A percentile compares a stretch with the other conserved stretches of the same genome.
Evolutionary conservation across 92 coral and sea anemone species (phyloP).

Genomic region (Montipora capitata): DNA sequence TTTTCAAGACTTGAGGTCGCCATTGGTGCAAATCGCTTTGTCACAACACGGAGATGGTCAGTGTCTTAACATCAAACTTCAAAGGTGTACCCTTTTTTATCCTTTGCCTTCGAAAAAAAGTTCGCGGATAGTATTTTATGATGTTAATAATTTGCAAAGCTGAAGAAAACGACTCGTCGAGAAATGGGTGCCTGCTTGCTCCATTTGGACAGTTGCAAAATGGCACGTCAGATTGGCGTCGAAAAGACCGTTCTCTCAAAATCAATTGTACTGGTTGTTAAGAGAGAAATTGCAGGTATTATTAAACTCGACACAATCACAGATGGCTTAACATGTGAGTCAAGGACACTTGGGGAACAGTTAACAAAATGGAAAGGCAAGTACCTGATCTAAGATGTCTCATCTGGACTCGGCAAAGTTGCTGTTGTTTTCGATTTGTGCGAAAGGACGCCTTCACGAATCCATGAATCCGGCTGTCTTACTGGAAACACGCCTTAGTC

Average conservation of each 20-base stretch:
- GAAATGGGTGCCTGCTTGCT: slow-evolving; percentile 34
- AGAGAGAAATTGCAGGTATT: background rate
- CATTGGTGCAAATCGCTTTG: slow-evolving; percentile 35
- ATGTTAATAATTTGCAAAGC: too few species aligned
- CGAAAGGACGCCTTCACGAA: background rate
- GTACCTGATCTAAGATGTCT: background rate
- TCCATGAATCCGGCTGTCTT: background rate
- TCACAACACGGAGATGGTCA: slow-evolving; percentile 14
- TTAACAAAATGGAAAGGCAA: too few species aligned
- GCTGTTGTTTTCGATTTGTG: slow-evolving; percentile 2
- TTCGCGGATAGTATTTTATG: background rate
- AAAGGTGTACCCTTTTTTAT: background rate
- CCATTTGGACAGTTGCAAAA: slow-evolving; percentile 7
- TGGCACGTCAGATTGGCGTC: slow-evolving; percentile 44
- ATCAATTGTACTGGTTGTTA: background rate
- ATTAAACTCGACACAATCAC: background rate
- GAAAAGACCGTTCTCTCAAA: slow-evolving; percentile 1
- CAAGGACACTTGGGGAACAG: background rate
- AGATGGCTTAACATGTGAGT: background rate
- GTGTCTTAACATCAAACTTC: slow-evolving; percentile 8
- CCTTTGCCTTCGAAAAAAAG: background rate
- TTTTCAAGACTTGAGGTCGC: slow-evolving; percentile 53
- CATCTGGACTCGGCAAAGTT: background rate
- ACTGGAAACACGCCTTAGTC: too few species aligned
- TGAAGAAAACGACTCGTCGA: background rate